Evolutionary conservation across 2,797 vertebrate species (phyloP).

Genomic region (Podargus strigoides): DNA sequence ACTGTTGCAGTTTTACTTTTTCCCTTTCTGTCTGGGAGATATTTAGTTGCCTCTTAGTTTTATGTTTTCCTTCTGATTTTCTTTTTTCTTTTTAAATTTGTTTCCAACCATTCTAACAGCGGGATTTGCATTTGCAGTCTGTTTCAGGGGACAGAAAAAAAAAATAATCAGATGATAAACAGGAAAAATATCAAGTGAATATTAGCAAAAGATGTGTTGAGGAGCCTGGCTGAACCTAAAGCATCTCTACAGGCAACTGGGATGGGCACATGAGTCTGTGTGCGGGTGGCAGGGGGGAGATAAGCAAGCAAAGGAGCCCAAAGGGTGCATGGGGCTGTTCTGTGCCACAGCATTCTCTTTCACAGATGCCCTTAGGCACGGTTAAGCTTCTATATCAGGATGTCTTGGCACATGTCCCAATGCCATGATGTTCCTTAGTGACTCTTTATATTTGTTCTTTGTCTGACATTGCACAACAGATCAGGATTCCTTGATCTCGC

Average conservation of each 20-base stretch:
- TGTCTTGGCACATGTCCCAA: neutral
- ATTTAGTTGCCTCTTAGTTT: neutral
- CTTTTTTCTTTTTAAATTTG: constrained; percentile 5
- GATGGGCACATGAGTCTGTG: fast-evolving
- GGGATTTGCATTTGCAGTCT: constrained; percentile 46
- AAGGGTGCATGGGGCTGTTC: neutral
- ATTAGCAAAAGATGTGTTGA: constrained; percentile 7
- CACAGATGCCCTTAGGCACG: neutral
- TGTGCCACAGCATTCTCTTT: neutral
- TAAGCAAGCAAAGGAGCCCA: neutral
- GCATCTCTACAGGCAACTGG: neutral
- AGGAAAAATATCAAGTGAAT: constrained; percentile 15
- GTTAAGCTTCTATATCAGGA: neutral
- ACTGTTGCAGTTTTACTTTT: constrained; percentile 20
- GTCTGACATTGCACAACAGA: constrained; percentile 8
- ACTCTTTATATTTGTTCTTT: neutral
- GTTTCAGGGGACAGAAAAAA: constrained; percentile 28
- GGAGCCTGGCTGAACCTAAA: neutral
- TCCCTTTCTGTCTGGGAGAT: neutral
- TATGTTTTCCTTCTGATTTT: constrained; percentile 27
- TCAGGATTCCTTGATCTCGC: neutral
- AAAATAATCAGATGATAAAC: constrained; percentile 34
- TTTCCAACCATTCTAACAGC: neutral
- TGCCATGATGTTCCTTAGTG: neutral
- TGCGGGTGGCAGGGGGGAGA: neutral